Conservation (phyloP, 2,113 vertebrate genomes). For the Dipodomys merriami region DNA sequence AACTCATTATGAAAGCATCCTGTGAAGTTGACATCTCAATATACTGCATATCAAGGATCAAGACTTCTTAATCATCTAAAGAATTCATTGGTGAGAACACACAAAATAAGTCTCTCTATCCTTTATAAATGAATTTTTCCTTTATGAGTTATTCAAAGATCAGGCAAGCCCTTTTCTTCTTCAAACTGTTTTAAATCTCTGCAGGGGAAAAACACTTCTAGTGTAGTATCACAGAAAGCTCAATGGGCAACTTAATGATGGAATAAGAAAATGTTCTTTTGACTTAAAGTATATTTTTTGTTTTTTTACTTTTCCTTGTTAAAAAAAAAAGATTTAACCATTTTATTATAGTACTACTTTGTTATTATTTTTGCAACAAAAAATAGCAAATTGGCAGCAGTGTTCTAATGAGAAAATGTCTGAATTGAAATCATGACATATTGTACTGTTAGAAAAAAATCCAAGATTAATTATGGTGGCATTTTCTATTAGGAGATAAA, state of each 20-base stretch:
- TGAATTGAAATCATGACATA: conserved; percentile 37
- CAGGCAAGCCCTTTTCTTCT: neutral
- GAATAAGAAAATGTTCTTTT: neutral
- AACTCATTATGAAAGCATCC: neutral
- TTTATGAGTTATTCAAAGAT: conserved; percentile 8
- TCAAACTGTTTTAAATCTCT: neutral
- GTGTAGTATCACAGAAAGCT: conserved; percentile 29
- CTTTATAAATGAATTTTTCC: neutral
- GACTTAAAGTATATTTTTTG: neutral
- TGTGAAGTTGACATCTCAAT: neutral
- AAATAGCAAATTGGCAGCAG: conserved; percentile 6
- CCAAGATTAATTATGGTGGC: conserved; percentile 6
- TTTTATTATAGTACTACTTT: neutral
- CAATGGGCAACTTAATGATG: neutral
- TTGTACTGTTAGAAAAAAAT: neutral
- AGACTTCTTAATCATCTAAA: neutral
- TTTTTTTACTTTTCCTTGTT: neutral
- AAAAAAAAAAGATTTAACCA: neutral
- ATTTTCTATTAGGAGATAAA: conserved; percentile 42
- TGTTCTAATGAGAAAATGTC: conserved; percentile 23
- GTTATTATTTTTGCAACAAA: conserved; percentile 30
- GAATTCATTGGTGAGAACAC: neutral
- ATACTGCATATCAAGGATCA: neutral
- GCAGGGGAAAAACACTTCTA: neutral
- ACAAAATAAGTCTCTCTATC: neutral